Base-by-base conservation (phyloP, 37 sponge, comb jelly and placozoan genomes). In the Geodia barretti region DNA sequence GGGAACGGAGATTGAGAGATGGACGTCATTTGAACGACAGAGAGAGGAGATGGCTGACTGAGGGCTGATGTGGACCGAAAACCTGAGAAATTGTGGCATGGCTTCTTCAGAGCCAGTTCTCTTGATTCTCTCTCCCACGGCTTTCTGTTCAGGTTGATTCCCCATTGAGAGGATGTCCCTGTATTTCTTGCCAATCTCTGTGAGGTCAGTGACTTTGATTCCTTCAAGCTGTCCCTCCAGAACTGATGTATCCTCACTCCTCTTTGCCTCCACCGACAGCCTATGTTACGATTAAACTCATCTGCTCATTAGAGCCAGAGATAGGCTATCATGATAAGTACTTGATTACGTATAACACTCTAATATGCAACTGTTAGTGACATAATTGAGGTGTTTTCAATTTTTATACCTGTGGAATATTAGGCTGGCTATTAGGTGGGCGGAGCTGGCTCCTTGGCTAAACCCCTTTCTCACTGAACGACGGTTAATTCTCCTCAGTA, bases 1-100 rank as follows among this genome's bases (percentile, higher is more conserved):
- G 8, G 97, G 94, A 21, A 97, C 72, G 26, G 42, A 78, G 21
- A 74, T 82, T 19, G 40, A 64, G 11, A 97, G 33, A 33, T 78
- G 73, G 32, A 83, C 69, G 21, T 86, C 83, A 73, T 69, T 64
- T 7, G 30, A 41, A 1, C 19, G 31, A 39, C 29, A 26, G 21
- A 19, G 58, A 14, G 19, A 28, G 2, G 47, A 38, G 4, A 31
- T 9, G 0, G n/a, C 24, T 23, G 79, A n/a, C 32, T 41, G 79
- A 41, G 64, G 58, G 0, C 71, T 70, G 28, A 70, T 78, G 28
- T 64, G 68, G 43, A 85, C 36, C 8, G 86, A 78, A n/a, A 85
- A 85, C 23, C 72, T 73, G 26, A 85, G 58, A 72, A 3, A 4
- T 29, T 79, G 30, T 20, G 34, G 21, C 37, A 1, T 31, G 5